phyloP scores from a whole-genome alignment of 1,140 invertebrate genomes.

The Lerema accius region DNA sequence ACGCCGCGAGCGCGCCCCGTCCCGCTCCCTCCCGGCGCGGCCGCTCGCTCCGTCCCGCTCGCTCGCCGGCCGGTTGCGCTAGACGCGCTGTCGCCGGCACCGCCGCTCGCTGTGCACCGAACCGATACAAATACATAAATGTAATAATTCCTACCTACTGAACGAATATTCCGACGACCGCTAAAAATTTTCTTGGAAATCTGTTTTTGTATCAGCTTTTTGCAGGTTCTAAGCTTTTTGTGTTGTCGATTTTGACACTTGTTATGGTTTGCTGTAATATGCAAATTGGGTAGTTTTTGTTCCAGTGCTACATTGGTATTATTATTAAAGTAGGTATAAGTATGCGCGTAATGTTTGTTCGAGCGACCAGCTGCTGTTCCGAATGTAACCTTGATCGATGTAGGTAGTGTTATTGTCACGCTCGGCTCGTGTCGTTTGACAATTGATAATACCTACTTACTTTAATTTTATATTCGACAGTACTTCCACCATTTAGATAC shows the following conservation, averaged over 20 bases:
- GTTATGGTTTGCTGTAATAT: background rate
- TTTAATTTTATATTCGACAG: too few relatives aligned
- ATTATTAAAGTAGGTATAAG: background rate
- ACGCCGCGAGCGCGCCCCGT: conserved; percentile 1
- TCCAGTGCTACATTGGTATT: too few relatives aligned
- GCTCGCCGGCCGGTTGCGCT: conserved; percentile 19
- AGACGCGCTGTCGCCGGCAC: conserved; percentile 39
- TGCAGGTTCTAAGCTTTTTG: background rate
- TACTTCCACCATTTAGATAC: too few relatives aligned
- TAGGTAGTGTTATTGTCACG: too few relatives aligned
- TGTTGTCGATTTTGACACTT: conserved; percentile 18
- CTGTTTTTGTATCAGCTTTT: conserved; percentile 18
- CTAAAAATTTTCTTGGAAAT: conserved; percentile 33
- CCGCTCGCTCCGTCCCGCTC: conserved; percentile 24
- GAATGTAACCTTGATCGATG: too few relatives aligned
- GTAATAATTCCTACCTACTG: background rate
- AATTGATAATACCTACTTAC: too few relatives aligned
- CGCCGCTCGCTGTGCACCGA: conserved; percentile 9
- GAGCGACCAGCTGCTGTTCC: too few relatives aligned
- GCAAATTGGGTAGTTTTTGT: background rate
- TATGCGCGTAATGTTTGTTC: too few relatives aligned
- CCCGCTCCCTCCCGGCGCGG: conserved; percentile 17
- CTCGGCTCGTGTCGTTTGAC: too few relatives aligned
- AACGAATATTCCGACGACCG: conserved; percentile 28
- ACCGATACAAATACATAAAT: conserved; percentile 5